These are phyloP conservation scores for Cryptocephalus moraei DNA, from an alignment of 2,888 invertebrate species.

Conservation along the genomic window DNA sequence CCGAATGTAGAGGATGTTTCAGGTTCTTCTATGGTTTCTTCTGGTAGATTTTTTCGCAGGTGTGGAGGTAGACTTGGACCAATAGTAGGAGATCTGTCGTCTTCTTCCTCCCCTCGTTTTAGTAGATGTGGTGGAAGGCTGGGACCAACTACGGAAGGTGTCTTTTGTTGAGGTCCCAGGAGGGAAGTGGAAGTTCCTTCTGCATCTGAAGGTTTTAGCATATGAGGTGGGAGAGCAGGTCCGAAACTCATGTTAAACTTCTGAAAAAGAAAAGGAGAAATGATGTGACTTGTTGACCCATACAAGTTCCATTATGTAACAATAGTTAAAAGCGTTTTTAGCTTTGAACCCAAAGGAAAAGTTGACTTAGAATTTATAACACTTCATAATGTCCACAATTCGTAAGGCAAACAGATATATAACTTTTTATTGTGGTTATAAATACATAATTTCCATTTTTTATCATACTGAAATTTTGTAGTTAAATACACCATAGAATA, in stretches of 20 bases:
- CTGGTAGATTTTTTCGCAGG: slow-evolving; percentile 1
- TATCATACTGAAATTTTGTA: no score
- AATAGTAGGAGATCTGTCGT: not conserved
- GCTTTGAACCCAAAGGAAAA: no score
- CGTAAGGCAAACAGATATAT: no score
- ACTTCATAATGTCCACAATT: no score
- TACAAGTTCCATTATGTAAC: no score
- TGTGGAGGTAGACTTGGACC: slow-evolving; percentile 20
- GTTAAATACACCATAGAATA: no score
- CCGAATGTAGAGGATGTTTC: not conserved
- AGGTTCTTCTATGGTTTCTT: not conserved
- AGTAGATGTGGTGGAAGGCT: slow-evolving; percentile 28
- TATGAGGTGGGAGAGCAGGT: slow-evolving; percentile 25
- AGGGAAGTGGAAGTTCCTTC: slow-evolving; percentile 1
- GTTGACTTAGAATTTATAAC: no score
- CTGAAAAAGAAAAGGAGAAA: not conserved
- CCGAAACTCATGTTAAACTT: slow-evolving; percentile 13
- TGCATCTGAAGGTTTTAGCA: slow-evolving; percentile 9
- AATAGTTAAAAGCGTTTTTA: no score
- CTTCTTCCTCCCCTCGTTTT: slow-evolving; percentile 2
- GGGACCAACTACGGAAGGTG: slow-evolving; percentile 39
- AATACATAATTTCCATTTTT: no score
- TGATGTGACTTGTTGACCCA: not conserved
- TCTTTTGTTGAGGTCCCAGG: not conserved
- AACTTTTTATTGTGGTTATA: no score